Evolutionary conservation across 2,888 invertebrate species (phyloP).

Genomic region (Ophonus ardosiacus): DNA sequence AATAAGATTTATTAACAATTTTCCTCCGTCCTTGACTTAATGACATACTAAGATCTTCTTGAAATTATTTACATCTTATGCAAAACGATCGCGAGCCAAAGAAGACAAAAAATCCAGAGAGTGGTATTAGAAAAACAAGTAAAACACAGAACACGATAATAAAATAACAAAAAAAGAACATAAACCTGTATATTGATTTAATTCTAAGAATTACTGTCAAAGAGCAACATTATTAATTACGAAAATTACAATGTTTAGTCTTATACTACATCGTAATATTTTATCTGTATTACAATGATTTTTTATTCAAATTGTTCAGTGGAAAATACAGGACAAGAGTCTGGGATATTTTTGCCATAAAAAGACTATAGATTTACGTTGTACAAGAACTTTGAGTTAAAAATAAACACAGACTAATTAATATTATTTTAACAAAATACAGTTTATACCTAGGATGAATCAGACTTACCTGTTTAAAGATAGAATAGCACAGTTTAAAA

Average conservation of each 20-base stretch:
- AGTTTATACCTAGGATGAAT: no score
- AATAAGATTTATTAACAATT: conserved; percentile 36
- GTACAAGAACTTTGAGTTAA: no score
- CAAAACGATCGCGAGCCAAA: conserved; percentile 22
- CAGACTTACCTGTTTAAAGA: no score
- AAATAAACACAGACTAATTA: no score
- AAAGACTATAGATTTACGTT: no score
- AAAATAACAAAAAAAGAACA: conserved; percentile 29
- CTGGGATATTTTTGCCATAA: not conserved
- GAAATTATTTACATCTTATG: conserved; percentile 42
- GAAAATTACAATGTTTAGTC: conserved; percentile 21
- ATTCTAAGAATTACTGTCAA: conserved; percentile 28
- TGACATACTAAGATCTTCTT: conserved; percentile 53
- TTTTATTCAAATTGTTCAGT: not conserved
- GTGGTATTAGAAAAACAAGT: conserved; percentile 40
- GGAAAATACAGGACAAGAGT: not conserved
- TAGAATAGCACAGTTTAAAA: no score
- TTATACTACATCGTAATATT: conserved; percentile 22
- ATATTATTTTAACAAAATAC: no score
- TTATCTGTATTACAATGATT: not conserved
- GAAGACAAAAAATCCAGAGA: conserved; percentile 31
- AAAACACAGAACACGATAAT: conserved; percentile 37
- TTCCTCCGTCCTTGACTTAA: conserved; percentile 49
- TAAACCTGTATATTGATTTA: conserved; percentile 40
- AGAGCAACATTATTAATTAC: conserved; percentile 15